Conservation (phyloP, 2,113 vertebrate species). For the Halcyon senegalensis region DNA sequence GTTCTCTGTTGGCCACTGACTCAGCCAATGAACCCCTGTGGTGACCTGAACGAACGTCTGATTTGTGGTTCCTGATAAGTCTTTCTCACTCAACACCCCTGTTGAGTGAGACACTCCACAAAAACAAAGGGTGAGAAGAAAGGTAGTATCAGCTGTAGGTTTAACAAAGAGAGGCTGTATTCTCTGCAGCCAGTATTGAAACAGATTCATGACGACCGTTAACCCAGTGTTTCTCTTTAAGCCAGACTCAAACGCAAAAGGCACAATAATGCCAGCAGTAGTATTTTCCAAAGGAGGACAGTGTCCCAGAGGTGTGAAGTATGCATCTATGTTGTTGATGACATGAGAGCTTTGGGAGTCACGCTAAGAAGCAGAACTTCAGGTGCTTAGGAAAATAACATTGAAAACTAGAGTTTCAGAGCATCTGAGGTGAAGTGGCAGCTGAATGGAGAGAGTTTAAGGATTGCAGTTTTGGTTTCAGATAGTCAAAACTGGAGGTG, state of each 20-base stretch:
- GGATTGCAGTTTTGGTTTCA: conserved; percentile 7
- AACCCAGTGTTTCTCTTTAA: neutral
- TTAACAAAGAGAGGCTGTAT: neutral
- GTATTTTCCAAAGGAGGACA: neutral
- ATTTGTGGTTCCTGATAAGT: neutral
- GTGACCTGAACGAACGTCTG: neutral
- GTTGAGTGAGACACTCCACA: neutral
- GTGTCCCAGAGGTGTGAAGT: neutral
- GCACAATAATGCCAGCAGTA: neutral
- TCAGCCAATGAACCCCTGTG: neutral
- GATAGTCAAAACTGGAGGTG: neutral
- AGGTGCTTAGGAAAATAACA: neutral
- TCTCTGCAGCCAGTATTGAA: neutral
- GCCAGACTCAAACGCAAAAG: neutral
- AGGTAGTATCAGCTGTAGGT: neutral
- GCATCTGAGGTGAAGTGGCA: neutral
- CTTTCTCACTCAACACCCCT: too few relatives aligned
- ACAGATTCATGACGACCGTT: neutral
- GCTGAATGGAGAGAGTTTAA: neutral
- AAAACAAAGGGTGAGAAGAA: neutral
- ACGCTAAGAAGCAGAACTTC: neutral
- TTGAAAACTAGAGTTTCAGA: neutral
- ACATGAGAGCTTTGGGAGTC: neutral
- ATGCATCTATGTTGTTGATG: neutral
- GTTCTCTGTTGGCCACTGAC: neutral